Percentiles rank a stretch among this genome's conserved stretches.
These are phyloP conservation scores for Falco berigora DNA, from an alignment of 2,797 vertebrate genomes.

Conservation along the genomic window DNA sequence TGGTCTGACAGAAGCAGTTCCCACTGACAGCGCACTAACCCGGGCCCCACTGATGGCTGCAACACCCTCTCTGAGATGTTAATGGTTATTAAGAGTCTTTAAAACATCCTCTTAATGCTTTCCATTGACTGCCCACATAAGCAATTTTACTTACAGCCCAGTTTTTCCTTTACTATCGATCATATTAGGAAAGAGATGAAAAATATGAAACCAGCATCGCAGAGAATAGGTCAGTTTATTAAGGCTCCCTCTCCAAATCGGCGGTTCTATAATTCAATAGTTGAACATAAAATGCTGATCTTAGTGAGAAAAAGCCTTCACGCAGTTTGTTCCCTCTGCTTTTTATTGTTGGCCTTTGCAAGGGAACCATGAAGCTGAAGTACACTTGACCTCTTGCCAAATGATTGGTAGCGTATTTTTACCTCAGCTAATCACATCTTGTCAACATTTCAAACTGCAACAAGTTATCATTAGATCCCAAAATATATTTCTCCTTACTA, in stretches of 20 bases:
- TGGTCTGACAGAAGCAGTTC: neutral
- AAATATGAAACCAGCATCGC: constrained; percentile 12
- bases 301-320: neutral
- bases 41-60: neutral
- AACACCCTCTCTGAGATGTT: neutral
- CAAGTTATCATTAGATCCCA: neutral
- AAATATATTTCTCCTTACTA: neutral
- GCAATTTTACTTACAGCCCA: neutral
- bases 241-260: neutral
- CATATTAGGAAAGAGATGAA: constrained; percentile 19
- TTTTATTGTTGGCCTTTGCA: neutral
- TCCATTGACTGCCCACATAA: neutral
- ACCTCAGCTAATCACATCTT: neutral
- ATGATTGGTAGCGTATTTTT: neutral
- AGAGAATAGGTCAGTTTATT: constrained; percentile 4
- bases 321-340: neutral
- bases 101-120: neutral
- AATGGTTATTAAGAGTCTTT: neutral
- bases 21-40: neutral
- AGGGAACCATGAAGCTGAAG: neutral
- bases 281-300: neutral
- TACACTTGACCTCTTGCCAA: neutral
- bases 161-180: constrained; percentile 17
- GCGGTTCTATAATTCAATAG: neutral
- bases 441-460: neutral